Percentiles rank a stretch among this genome's conserved stretches.
phyloP scores from a whole-genome alignment of 2,797 vertebrate genomes.

The Artibeus jamaicensis region DNA sequence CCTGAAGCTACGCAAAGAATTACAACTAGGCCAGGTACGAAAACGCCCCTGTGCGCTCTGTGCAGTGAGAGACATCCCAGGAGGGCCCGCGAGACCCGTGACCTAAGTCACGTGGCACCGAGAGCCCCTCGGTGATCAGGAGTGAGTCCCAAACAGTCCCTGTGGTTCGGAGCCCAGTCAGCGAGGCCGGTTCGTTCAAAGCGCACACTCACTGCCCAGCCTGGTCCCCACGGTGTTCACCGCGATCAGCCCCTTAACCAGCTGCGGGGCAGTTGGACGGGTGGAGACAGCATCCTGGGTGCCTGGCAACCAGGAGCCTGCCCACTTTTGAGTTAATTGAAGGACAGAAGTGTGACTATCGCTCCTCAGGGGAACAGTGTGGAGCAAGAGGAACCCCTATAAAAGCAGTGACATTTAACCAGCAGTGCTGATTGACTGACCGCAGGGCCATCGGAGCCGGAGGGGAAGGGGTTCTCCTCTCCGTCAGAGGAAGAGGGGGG shows the following conservation, averaged over 20 bases:
- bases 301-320: rapidly evolving
- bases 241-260: no score
- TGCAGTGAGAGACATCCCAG: background rate
- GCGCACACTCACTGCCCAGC: background rate
- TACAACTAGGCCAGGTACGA: slow-evolving; percentile 88
- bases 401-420: rapidly evolving
- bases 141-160: background rate
- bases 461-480: background rate
- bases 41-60: background rate
- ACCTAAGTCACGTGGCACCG: background rate
- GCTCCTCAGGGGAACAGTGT: background rate
- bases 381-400: background rate
- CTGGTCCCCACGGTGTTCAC: background rate
- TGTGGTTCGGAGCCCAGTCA: background rate
- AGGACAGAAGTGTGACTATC: rapidly evolving
- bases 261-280: background rate
- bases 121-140: background rate
- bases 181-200: background rate
- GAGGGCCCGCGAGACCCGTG: background rate
- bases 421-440: background rate
- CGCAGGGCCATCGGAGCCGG: rapidly evolving
- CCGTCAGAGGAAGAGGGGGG: rapidly evolving
- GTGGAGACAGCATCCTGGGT: background rate
- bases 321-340: rapidly evolving
- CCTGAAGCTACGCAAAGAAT: slow-evolving; percentile 89